phyloP scores from a whole-genome alignment of 1,140 invertebrate genomes.

The Zaprionus nigranus region DNA sequence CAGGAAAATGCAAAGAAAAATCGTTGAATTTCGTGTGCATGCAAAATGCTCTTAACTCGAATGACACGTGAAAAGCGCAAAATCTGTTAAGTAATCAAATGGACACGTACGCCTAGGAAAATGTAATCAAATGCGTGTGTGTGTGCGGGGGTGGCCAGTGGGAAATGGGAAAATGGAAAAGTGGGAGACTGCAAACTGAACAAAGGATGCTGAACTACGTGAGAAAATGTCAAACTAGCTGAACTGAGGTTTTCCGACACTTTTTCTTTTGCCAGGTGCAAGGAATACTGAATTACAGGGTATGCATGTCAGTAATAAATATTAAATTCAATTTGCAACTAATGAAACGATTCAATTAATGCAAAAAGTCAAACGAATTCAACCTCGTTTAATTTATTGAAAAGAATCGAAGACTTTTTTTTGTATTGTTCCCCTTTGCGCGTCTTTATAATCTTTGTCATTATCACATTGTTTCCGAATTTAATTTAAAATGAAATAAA shows the following conservation, averaged over 20 bases:
- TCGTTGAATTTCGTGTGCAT: constrained; percentile 66
- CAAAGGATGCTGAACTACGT: constrained; percentile 41
- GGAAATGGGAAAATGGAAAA: constrained; percentile 21
- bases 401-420: constrained; percentile 35
- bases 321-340: constrained; percentile 6
- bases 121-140: constrained; percentile 50
- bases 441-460: constrained; percentile 64
- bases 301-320: constrained; percentile 7
- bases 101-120: constrained; percentile 64
- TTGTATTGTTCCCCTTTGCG: constrained; percentile 42
- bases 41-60: constrained; percentile 80
- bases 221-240: constrained; percentile 33
- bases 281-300: background rate
- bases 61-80: constrained; percentile 76
- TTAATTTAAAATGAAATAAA: constrained; percentile 75
- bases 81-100: constrained; percentile 80
- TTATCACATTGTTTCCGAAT: constrained; percentile 74
- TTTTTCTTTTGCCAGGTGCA: constrained; percentile 26
- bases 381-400: constrained; percentile 53
- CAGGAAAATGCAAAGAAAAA: constrained; percentile 31
- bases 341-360: constrained; percentile 57
- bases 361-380: constrained; percentile 39
- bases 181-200: constrained; percentile 35
- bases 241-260: background rate
- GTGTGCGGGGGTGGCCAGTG: constrained; percentile 35